Evolutionary conservation across 1,140 invertebrate genomes (phyloP).

Genomic region (Atopsyche davidsoni): DNA sequence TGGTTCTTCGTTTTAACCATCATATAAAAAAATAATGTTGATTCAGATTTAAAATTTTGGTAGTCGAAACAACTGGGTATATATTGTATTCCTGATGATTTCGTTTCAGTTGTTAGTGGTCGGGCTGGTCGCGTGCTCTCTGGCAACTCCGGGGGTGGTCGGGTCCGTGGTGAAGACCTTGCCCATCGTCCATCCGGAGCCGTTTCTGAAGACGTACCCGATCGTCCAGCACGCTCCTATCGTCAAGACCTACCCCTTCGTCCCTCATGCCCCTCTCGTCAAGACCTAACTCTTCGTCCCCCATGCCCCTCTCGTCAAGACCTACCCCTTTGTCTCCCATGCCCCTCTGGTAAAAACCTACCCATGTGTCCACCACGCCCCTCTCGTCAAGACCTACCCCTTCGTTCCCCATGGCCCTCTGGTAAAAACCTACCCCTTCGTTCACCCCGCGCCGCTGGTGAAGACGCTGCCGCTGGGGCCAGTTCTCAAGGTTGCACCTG

Average conservation of each 20-base stretch:
- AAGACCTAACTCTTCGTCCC: constrained; percentile 33
- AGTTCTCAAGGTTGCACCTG: constrained; percentile 25
- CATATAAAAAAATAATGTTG: too few species aligned
- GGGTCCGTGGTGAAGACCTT: constrained; percentile 37
- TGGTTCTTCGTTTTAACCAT: too few species aligned
- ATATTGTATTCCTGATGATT: too few species aligned
- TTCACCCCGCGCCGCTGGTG: constrained; percentile 30
- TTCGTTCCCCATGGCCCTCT: constrained; percentile 31
- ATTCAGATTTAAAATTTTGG: too few species aligned
- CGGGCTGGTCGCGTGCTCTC: constrained; percentile 34
- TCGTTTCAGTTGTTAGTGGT: constrained; percentile 35
- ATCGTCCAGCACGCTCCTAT: constrained; percentile 34
- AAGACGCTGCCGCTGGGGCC: constrained; percentile 32
- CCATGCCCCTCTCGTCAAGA: constrained; percentile 1
- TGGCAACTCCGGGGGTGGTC: constrained; percentile 36
- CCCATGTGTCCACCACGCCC: constrained; percentile 6
- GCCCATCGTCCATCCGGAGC: constrained; percentile 28
- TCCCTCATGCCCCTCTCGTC: constrained; percentile 25
- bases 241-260: constrained; percentile 35
- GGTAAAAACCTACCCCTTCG: constrained; percentile 32
- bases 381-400: constrained; percentile 10
- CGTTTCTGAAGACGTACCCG: constrained; percentile 33
- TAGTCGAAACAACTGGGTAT: too few species aligned
- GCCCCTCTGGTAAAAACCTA: constrained; percentile 9
- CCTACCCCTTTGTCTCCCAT: constrained; percentile 19